Evolutionary conservation across 2,888 invertebrate species (phyloP).

Genomic region (Andricus quercusramuli): DNA sequence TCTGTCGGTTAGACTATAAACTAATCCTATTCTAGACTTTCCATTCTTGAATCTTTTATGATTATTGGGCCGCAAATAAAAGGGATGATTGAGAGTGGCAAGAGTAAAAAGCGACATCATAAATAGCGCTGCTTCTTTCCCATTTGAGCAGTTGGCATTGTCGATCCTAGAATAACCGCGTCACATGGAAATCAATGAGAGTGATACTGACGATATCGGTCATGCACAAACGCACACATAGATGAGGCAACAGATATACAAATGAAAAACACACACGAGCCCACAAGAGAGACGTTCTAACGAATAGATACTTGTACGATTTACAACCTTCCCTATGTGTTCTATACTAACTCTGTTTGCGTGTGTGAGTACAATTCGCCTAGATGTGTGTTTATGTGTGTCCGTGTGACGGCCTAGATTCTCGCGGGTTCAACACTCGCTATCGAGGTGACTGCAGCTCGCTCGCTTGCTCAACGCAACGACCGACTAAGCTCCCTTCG

Average conservation of each 20-base stretch:
- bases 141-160: slow-evolving; percentile 25
- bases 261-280: slow-evolving; percentile 43
- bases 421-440: slow-evolving; percentile 77
- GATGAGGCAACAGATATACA: slow-evolving; percentile 41
- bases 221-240: slow-evolving; percentile 40
- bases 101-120: slow-evolving; percentile 8
- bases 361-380: slow-evolving; percentile 68
- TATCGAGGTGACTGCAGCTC: slow-evolving; percentile 77
- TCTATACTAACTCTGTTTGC: slow-evolving; percentile 41
- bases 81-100: not conserved
- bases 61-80: slow-evolving; percentile 1
- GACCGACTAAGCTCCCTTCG: slow-evolving; percentile 68
- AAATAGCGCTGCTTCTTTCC: not conserved
- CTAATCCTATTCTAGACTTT: not conserved
- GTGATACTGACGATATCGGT: slow-evolving; percentile 56
- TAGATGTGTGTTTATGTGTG: slow-evolving; percentile 79
- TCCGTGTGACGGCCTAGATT: slow-evolving; percentile 80
- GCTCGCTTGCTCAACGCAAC: slow-evolving; percentile 66
- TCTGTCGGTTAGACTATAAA: not conserved
- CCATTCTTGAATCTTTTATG: not conserved
- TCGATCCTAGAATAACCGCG: slow-evolving; percentile 48
- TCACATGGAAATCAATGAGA: slow-evolving; percentile 58
- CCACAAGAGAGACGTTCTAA: slow-evolving; percentile 11
- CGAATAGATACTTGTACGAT: slow-evolving; percentile 40
- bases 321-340: slow-evolving; percentile 54